Evolutionary conservation across 2,113 vertebrate genomes (phyloP), one percentile per base, ranked within the genome.

Genomic region (Bostrychus sinensis): DNA sequence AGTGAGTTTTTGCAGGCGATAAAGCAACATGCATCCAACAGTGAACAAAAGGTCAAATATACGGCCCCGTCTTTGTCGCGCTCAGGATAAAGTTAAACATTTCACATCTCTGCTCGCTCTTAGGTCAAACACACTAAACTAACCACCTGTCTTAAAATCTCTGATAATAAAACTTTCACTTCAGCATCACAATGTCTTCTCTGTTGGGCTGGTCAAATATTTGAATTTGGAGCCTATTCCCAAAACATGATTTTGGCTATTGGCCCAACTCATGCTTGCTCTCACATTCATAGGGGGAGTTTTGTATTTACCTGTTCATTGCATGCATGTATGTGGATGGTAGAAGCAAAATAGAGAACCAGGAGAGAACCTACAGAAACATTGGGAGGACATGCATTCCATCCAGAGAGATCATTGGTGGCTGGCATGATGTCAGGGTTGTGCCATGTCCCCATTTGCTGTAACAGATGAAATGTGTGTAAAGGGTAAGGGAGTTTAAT

Each of bases 41-140:
- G 23, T 50, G 22, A 12, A 51, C 48, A 51, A 28, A 30, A 51
- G 48, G 48, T 51, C 48, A 51, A 51, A 14, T 51, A 25, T 28
- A 16, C 14, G 3, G 25, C 48, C 48, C 48, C 25, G 13, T 51
- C 13, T 51, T 14, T 51, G 48, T 10, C 3, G 45, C 14, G 45
- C 12, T 48, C 45, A 48, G 45, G 11, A 9, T 25, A 30, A 25
- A 30, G 25, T 16, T 14, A 30, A 28, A 4, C 23, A 23, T 26
- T 26, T 26, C 46, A 26, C 25, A 28, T 13, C 45, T 26, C 45
- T 26, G 43, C 45, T 51, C 14, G 6, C 48, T 28, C 23, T 28
- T 23, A 51, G 48, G 13, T 51, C 14, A 51, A 25, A 51, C 48
- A 51, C 25, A 23, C 25, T 51, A 51, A 51, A 51, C 25, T 30